Base-by-base conservation (phyloP, 2,113 vertebrate genomes). In the Micromys minutus region DNA sequence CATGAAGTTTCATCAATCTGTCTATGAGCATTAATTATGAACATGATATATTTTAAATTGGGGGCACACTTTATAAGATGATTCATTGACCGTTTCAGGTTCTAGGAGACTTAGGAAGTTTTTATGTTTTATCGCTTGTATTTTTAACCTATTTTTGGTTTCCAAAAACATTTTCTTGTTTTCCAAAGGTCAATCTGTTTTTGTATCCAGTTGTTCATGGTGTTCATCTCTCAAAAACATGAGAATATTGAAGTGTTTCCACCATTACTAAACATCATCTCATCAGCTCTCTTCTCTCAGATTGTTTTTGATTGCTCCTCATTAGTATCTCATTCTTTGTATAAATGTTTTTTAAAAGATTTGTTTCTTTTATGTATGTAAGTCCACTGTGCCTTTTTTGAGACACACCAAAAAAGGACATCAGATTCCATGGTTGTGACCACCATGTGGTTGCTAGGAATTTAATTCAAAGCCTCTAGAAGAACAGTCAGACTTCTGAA, bases 41-140 rank as follows among this genome's bases (percentile, higher is more conserved):
- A 69, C 16, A 84, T 52, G 50, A 11, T 2, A 52, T 3, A 86
- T 93, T 90, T 89, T 89, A 88, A 85, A 87, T 87, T 90, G 36
- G n/a, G 24, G 47, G 1, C 3, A 84, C 31, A 12, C 84, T 91
- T 94, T 79, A 76, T 5, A 31, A 16, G 7, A 50, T 94, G 67
- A 71, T 90, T 87, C 19, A 76, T 95, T 97, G 95, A 85, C 83
- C 17, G 50, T 77, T 76, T 10, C 89, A 92, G 13, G 42, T 96
- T 87, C 31, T 45, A 83, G 13, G 26, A 91, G 26, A 59, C 93
- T 87, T 16, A 1, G 45, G 47, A 15, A 1, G 47, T 87, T 47
- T 45, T 72, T 87, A 84, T 67, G 80, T 90, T 84, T 11, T 36
- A 95, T 45, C 1, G 59, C 26, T 92, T 79, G 4, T 47, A 52